Conservation (phyloP, 2,888 invertebrate genomes). For the Drosophila paucipuncta region DNA sequence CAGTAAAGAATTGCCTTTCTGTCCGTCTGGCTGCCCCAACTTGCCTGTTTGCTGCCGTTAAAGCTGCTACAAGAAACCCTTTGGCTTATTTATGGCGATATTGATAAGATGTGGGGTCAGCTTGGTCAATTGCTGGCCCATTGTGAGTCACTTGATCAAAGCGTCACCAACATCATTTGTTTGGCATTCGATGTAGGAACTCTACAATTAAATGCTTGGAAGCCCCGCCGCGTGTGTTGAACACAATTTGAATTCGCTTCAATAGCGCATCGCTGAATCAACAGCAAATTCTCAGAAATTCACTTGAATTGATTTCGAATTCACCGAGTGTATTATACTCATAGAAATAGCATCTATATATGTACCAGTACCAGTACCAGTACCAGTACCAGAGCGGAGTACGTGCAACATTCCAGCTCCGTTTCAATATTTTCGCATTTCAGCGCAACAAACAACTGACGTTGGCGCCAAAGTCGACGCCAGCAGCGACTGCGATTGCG, state of each 20-base stretch:
- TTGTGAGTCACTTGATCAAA: slow-evolving; percentile 59
- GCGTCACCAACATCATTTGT: slow-evolving; percentile 33
- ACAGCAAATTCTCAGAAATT: slow-evolving; percentile 60
- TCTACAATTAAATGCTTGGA: slow-evolving; percentile 25
- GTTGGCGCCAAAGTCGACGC: slow-evolving; percentile 25
- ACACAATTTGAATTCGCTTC: slow-evolving; percentile 54
- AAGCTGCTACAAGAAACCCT: slow-evolving; percentile 23
- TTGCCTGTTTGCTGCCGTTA: slow-evolving; percentile 6
- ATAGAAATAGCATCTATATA: slow-evolving; percentile 9
- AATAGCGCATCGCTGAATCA: slow-evolving; percentile 50
- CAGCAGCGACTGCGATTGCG: slow-evolving; percentile 47
- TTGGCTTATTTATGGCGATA: slow-evolving; percentile 63
- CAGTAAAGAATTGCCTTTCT: slow-evolving; percentile 63
- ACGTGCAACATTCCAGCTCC: slow-evolving; percentile 58
- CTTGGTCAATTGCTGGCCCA: slow-evolving; percentile 46
- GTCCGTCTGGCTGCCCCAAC: not conserved
- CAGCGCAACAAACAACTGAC: slow-evolving; percentile 12
- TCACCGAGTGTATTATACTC: slow-evolving; percentile 35
- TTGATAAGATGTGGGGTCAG: slow-evolving; percentile 67
- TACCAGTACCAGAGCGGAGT: slow-evolving; percentile 36
- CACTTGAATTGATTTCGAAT: slow-evolving; percentile 61
- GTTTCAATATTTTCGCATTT: slow-evolving; percentile 22
- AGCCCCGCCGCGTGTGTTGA: slow-evolving; percentile 14
- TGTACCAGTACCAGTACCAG: not conserved
- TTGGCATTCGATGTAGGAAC: slow-evolving; percentile 54